Evolutionary conservation across 1,140 invertebrate genomes (phyloP), one percentile per base, ranked within the genome.

Genomic region (Atta texana): DNA sequence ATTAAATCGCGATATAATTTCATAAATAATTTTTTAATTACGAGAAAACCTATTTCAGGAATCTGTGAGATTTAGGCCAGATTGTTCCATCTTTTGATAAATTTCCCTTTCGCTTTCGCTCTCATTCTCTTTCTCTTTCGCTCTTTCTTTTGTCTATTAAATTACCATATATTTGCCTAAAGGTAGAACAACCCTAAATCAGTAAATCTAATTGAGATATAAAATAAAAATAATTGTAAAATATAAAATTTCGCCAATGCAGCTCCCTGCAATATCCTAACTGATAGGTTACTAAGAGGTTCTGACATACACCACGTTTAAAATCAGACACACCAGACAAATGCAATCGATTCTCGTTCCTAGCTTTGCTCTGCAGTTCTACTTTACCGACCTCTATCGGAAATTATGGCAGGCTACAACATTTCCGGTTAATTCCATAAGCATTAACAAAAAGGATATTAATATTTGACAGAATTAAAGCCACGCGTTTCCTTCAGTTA

Each of bases 371-470:
- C 34, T 24, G 16, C 4, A 77, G 24, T 21, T 59, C 72, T 75
- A 31, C 72, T 66, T 78, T 66, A 66, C 44, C 76, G 76, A 78
- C 61, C 24, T 31, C 16, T 44, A 85, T 81, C 86, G 91, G 88
- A 92, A 90, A 92, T 91, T 88, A 64, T 80, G 28, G 59, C 71
- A 87, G 28, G 71, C 74, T 86, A 24, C 84, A n/a, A 87, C 86
- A 87, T 91, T 92, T 92, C 88, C 89, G 86, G 59, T 85, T 85
- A 89, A 92, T 92, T 87, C 66, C 61, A n/a, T 16, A 18, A 14
- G 12, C 59, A 87, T 89, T 91, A 86, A 85, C 57, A n/a, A 71
- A 78, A 51, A n/a, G 88, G 88, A 91, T 89, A 91, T 91, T 85
- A 89, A 82, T 69, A 68, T 55, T 91, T 44, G 63, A 63, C 85